phyloP scores from a whole-genome alignment of 2,797 vertebrate genomes.

The Anas capensis region DNA sequence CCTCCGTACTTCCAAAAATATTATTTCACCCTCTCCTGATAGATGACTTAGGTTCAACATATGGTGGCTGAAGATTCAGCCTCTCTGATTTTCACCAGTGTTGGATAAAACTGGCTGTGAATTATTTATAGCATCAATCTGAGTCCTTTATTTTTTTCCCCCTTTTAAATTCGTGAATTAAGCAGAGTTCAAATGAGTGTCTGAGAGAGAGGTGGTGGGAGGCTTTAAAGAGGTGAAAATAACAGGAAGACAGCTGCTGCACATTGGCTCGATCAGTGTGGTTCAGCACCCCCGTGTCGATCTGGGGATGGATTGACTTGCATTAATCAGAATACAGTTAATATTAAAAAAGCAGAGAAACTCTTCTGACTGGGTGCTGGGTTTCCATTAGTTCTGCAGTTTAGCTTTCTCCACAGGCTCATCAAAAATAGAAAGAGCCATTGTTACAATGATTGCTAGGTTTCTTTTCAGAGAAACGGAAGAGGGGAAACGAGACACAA shows the following conservation, averaged over 20 bases:
- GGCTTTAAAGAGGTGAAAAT: constrained; percentile 44
- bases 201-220: not conserved
- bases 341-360: not conserved
- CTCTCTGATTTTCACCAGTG: not conserved
- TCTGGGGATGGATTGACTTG: not conserved
- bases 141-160: not conserved
- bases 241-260: constrained; percentile 62
- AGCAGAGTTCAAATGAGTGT: constrained; percentile 17
- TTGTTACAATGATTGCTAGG: constrained; percentile 11
- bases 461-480: not conserved
- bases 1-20: accelerated
- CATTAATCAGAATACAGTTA: not conserved
- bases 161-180: not conserved
- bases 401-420: not conserved
- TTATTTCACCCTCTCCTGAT: not conserved
- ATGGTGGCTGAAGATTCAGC: not conserved
- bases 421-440: constrained; percentile 10
- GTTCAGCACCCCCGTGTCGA: not conserved
- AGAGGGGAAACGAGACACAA: not conserved
- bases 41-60: not conserved
- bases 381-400: not conserved
- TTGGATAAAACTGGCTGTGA: not conserved
- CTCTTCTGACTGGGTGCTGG: not conserved
- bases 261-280: not conserved
- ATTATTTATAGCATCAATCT: constrained; percentile 17